These are phyloP conservation scores for Amblyornis subalaris DNA, from an alignment of 2,113 vertebrate species.

Conservation along the genomic window DNA sequence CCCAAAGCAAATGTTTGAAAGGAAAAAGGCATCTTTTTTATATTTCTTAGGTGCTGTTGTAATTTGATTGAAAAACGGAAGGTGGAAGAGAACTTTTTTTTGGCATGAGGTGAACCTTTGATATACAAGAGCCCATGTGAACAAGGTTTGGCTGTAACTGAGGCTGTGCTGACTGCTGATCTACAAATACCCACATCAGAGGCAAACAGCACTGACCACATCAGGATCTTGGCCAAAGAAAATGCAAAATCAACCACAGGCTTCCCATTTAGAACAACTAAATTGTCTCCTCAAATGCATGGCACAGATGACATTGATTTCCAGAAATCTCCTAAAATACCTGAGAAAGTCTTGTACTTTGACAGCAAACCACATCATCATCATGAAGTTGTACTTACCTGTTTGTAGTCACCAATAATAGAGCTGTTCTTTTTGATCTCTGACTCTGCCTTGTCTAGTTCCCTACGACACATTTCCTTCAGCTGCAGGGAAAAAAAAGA, in stretches of 20 bases:
- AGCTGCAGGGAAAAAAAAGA: constrained; percentile 69
- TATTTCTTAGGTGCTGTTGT: neutral
- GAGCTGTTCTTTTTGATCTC: constrained; percentile 98
- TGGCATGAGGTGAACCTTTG: neutral
- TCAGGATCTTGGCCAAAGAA: neutral
- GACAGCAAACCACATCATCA: neutral
- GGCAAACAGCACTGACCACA: neutral
- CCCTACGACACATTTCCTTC: constrained; percentile 97
- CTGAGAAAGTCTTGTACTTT: neutral
- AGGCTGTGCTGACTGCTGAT: neutral
- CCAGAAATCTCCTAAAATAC: neutral
- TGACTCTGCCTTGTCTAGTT: constrained; percentile 93
- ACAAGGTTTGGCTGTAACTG: neutral
- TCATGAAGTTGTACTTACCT: constrained; percentile 71
- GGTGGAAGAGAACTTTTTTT: neutral
- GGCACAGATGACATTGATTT: neutral
- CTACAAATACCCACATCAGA: neutral
- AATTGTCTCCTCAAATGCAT: neutral
- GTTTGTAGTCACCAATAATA: constrained; percentile 98
- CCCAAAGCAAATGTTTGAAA: neutral
- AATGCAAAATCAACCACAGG: neutral
- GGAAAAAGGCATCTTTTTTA: neutral
- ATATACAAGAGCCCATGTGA: neutral
- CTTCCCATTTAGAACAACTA: neutral
- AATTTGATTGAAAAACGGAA: neutral